Base-by-base conservation (phyloP, 2,113 vertebrate genomes). In the Melospiza georgiana region DNA sequence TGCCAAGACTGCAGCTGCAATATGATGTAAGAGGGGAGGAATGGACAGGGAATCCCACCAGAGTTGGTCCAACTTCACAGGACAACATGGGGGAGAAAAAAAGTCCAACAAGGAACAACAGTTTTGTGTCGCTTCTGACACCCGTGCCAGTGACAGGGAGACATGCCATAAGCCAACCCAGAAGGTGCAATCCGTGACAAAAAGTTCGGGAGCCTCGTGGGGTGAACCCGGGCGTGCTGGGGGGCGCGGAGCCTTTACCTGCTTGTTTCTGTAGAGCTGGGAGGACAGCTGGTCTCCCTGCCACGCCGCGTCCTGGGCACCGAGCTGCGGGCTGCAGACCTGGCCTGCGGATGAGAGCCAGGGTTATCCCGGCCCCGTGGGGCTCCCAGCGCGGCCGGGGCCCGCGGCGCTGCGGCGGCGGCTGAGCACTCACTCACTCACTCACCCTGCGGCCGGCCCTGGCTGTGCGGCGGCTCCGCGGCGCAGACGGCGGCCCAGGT, bases 201-300 rank as follows among this genome's bases (percentile, higher is more conserved):
- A 39, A 31, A 57, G 28, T 46, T 72, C 20, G n/a, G 65, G n/a
- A 35, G 43, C 18, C 43, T n/a, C 7, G 21, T 5, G 52, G 65
- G 15, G 6, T 28, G 28, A 41, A 43, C 1, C 19, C 1, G 37
- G 15, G 23, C 48, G 2, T 5, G 33, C 30, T 2, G 5, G 2
- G 11, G 35, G n/a, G 4, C 0, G 9, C 5, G 9, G 51, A 33
- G 28, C 19, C 66, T 65, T 78, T 97, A 99, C 99, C 99, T 99
- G 99, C 89, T 99, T 98, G 95, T 99, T 99, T 85, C 98, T 98
- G 92, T 98, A 98, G 33, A 99, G 98, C 90, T 99, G 99, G 61
- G 98, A 98, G 15, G 98, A 99, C 12, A 99, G 97, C 72, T 98
- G 98, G 51, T 98, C 96, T 57, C 96, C 97, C 12, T 87, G 96